Percentiles rank a stretch among this genome's conserved stretches.
Evolutionary conservation across 1,140 invertebrate genomes (phyloP).

Genomic region (Watersipora subatra): DNA sequence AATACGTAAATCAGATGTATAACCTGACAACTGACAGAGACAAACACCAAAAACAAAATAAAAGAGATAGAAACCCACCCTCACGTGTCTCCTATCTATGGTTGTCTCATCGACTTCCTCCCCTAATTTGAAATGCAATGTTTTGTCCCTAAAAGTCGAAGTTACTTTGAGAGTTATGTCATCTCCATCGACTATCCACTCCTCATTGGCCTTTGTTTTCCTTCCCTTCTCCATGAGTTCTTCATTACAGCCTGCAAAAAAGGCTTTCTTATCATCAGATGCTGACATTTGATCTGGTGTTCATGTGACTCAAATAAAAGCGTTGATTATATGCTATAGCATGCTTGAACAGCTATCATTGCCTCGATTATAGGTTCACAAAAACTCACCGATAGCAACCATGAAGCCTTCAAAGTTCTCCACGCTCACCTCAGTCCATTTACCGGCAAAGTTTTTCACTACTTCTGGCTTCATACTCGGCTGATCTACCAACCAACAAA

Average conservation of each 20-base stretch:
- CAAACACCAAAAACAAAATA: slow-evolving; percentile 56
- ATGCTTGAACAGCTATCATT: too few species aligned
- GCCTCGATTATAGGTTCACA: too few species aligned
- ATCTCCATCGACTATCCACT: slow-evolving; percentile 55
- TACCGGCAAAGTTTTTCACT: too few species aligned
- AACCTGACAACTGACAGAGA: slow-evolving; percentile 60
- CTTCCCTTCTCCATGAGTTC: slow-evolving; percentile 60
- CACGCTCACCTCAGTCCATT: not conserved
- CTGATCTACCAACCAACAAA: too few species aligned
- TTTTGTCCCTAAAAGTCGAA: slow-evolving; percentile 68
- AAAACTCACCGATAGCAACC: not conserved
- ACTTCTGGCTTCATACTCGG: too few species aligned
- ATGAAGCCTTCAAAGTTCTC: not conserved
- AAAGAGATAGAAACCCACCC: too few species aligned
- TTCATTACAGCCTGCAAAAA: slow-evolving; percentile 59
- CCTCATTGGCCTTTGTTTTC: slow-evolving; percentile 55
- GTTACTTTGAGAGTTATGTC: slow-evolving; percentile 58
- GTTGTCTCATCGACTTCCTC: slow-evolving; percentile 75
- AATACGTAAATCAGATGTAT: too few species aligned
- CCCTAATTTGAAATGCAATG: slow-evolving; percentile 62
- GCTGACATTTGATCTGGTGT: too few species aligned
- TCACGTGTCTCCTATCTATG: slow-evolving; percentile 66
- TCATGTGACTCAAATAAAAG: too few species aligned
- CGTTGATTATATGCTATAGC: too few species aligned
- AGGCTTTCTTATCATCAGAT: too few species aligned